phyloP scores from a whole-genome alignment of 2,113 vertebrate species.

The Pygoscelis antarcticus region DNA sequence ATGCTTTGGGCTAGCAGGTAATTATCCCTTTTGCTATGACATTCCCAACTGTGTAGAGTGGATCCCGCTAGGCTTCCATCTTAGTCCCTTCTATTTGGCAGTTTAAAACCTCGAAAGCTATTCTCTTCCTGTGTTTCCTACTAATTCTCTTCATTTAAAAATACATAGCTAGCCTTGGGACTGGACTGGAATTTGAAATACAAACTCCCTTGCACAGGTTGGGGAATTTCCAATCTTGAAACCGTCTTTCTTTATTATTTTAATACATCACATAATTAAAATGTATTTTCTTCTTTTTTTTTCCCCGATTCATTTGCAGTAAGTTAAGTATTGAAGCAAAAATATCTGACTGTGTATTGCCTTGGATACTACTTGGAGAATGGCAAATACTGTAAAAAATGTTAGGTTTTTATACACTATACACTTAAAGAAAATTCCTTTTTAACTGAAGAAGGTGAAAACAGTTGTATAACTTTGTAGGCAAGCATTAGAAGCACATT shows the following conservation, averaged over 20 bases:
- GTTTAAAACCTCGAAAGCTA: background rate
- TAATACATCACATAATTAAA: background rate
- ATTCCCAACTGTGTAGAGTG: background rate
- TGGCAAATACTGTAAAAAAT: background rate
- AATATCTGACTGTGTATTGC: background rate
- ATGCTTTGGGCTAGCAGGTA: background rate
- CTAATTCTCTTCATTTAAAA: background rate
- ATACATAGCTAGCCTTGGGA: background rate
- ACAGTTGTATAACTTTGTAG: background rate
- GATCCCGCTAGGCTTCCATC: background rate
- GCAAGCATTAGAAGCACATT: background rate
- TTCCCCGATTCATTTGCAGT: background rate
- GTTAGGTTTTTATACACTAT: background rate
- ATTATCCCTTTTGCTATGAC: background rate
- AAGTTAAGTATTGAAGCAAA: background rate
- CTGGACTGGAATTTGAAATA: background rate
- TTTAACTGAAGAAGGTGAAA: background rate
- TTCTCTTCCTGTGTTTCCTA: background rate
- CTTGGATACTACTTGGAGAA: background rate
- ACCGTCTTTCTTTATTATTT: background rate
- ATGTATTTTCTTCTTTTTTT: background rate
- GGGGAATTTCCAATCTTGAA: background rate
- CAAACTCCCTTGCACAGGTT: background rate
- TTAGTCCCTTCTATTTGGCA: background rate
- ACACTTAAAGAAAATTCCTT: background rate